Percentiles rank a stretch among this genome's conserved stretches.
Conservation (phyloP, 1,140 invertebrate genomes). For the Aphis gossypii region DNA sequence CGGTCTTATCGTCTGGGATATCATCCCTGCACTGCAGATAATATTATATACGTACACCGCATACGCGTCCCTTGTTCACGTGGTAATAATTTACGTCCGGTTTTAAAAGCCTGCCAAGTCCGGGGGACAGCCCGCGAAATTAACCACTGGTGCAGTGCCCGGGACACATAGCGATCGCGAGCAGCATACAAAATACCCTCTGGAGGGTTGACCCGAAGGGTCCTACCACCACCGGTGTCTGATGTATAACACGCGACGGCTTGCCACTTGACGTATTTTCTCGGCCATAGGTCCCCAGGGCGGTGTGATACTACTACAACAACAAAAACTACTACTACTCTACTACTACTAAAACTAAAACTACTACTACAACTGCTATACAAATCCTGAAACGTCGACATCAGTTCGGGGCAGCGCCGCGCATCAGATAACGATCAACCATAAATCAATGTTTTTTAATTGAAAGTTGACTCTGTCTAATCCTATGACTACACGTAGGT, state of each 20-base stretch:
- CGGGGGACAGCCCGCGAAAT: slow-evolving; percentile 49
- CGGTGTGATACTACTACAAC: background rate
- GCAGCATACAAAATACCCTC: slow-evolving; percentile 41
- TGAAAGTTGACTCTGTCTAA: background rate
- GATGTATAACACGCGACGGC: slow-evolving; percentile 14
- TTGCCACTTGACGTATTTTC: slow-evolving; percentile 47
- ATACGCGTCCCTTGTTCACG: background rate
- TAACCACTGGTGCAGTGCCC: background rate
- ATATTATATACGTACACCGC: background rate
- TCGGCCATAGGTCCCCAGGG: slow-evolving; percentile 16
- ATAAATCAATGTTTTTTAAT: background rate
- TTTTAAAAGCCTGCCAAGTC: slow-evolving; percentile 30
- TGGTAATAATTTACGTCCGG: slow-evolving; percentile 17
- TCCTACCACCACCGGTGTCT: slow-evolving; percentile 1
- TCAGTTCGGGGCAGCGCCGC: background rate
- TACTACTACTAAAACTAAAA: too few relatives aligned
- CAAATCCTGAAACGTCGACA: background rate
- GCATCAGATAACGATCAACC: background rate
- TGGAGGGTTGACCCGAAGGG: slow-evolving; percentile 10
- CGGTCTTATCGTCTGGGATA: background rate
- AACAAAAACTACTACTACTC: background rate
- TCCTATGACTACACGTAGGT: background rate
- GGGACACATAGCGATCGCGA: background rate
- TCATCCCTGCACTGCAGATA: background rate
- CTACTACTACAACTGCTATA: background rate